A percentile compares a stretch with the other conserved stretches of the same genome.
Conservation (phyloP, 2,797 vertebrate species). For the Gouania willdenowi region DNA sequence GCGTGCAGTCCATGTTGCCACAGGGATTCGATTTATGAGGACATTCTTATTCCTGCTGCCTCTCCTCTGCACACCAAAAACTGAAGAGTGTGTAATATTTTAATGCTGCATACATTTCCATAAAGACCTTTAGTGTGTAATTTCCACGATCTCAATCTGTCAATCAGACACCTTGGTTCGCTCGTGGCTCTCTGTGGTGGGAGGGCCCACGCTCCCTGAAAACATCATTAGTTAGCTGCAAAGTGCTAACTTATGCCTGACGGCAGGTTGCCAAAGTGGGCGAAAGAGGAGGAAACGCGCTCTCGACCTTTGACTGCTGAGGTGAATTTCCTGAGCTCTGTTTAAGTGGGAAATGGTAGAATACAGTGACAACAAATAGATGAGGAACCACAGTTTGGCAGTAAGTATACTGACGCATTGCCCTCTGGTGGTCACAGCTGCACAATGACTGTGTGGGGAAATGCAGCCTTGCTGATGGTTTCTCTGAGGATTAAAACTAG, state of each 20-base stretch:
- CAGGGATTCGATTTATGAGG: too few relatives aligned
- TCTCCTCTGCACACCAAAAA: too few relatives aligned
- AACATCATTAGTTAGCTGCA: conserved; percentile 43
- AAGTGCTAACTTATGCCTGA: conserved; percentile 22
- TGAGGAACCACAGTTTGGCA: conserved; percentile 8
- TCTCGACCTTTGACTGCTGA: conserved; percentile 26
- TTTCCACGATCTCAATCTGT: conserved; percentile 66
- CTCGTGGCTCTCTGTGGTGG: conserved; percentile 29
- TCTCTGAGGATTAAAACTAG: conserved; percentile 1
- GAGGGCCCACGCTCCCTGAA: conserved; percentile 35
- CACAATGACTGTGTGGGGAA: too few relatives aligned
- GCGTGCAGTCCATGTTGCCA: too few relatives aligned
- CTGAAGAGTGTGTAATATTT: conserved; percentile 7
- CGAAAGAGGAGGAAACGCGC: conserved; percentile 5
- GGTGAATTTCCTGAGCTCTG: too few relatives aligned
- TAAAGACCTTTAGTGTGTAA: conserved; percentile 43
- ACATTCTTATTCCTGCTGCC: too few relatives aligned
- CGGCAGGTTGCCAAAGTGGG: conserved; percentile 29
- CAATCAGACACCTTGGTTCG: conserved; percentile 38
- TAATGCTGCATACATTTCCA: conserved; percentile 45
- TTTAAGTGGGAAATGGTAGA: conserved; percentile 26
- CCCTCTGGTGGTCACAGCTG: conserved; percentile 46
- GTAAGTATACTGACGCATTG: conserved; percentile 38
- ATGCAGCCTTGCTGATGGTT: too few relatives aligned
- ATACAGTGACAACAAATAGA: conserved; percentile 11